These are phyloP conservation scores for Rhodophaea formosa DNA, from an alignment of 2,888 invertebrate genomes.

Conservation along the genomic window DNA sequence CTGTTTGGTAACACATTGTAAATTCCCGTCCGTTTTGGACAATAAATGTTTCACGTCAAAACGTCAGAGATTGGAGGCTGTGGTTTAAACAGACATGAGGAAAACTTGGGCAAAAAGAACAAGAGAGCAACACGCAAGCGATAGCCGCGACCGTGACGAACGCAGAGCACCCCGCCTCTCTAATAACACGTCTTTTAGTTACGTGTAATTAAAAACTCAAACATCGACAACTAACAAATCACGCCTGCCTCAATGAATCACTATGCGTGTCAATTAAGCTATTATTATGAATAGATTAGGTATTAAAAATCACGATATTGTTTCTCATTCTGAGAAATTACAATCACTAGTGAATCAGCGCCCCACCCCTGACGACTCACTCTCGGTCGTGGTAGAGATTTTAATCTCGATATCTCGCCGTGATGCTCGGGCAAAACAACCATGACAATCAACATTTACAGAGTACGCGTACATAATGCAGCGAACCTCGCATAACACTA, in stretches of 20 bases:
- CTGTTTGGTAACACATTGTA: constrained; percentile 41
- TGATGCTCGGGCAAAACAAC: constrained; percentile 58
- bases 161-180: constrained; percentile 60
- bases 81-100: constrained; percentile 23
- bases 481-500: constrained; percentile 53
- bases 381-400: constrained; percentile 50
- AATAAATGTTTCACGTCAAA: constrained; percentile 45
- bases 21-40: constrained; percentile 35
- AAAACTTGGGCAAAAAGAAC: constrained; percentile 36
- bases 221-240: constrained; percentile 75
- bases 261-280: constrained; percentile 66
- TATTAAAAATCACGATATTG: constrained; percentile 60
- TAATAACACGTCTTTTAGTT: constrained; percentile 71
- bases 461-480: constrained; percentile 52
- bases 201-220: constrained; percentile 78
- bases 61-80: constrained; percentile 46
- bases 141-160: constrained; percentile 63
- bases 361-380: constrained; percentile 70
- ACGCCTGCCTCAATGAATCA: constrained; percentile 64
- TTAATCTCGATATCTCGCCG: constrained; percentile 64
- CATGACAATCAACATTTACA: constrained; percentile 60
- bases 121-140: constrained; percentile 43
- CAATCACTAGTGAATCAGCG: constrained; percentile 58
- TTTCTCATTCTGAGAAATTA: constrained; percentile 58
- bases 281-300: constrained; percentile 57